Evolutionary conservation across 2,113 vertebrate species (phyloP).

Genomic region (Lota lota): DNA sequence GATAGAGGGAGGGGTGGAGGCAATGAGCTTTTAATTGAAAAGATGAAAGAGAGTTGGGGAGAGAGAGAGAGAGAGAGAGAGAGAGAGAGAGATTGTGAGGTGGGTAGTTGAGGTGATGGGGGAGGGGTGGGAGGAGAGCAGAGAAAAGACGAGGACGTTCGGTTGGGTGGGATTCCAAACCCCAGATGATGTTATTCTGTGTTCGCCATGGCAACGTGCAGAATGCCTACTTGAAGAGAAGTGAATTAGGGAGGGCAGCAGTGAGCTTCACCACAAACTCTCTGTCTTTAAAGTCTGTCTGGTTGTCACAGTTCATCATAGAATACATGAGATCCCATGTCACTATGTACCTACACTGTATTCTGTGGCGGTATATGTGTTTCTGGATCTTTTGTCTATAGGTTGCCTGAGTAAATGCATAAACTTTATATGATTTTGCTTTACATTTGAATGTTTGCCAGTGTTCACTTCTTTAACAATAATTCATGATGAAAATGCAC

Average conservation of each 20-base stretch:
- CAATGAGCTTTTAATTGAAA: conserved; percentile 54
- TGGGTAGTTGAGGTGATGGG: background rate
- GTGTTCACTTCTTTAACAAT: too few species aligned
- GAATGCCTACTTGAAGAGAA: conserved; percentile 61
- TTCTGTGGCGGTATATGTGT: too few species aligned
- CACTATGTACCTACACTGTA: too few species aligned
- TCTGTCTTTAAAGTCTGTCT: too few species aligned
- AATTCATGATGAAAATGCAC: too few species aligned
- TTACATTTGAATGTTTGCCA: too few species aligned
- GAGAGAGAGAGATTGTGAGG: conserved; percentile 2
- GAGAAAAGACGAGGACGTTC: conserved; percentile 34
- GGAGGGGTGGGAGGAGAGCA: conserved; percentile 18
- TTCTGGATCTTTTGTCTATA: too few species aligned
- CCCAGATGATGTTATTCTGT: conserved; percentile 61
- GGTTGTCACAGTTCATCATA: too few species aligned
- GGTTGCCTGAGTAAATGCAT: too few species aligned
- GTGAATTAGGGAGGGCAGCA: background rate
- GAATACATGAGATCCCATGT: too few species aligned
- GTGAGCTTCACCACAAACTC: background rate
- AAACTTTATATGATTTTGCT: too few species aligned
- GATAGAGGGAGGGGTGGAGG: conserved; percentile 17
- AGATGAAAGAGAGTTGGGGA: conserved; percentile 38
- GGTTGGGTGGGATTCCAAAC: conserved; percentile 45
- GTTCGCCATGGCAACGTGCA: conserved; percentile 68
- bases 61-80: background rate